These are phyloP conservation scores for Bradypus variegatus DNA, from an alignment of 2,797 vertebrate species.

Conservation along the genomic window DNA sequence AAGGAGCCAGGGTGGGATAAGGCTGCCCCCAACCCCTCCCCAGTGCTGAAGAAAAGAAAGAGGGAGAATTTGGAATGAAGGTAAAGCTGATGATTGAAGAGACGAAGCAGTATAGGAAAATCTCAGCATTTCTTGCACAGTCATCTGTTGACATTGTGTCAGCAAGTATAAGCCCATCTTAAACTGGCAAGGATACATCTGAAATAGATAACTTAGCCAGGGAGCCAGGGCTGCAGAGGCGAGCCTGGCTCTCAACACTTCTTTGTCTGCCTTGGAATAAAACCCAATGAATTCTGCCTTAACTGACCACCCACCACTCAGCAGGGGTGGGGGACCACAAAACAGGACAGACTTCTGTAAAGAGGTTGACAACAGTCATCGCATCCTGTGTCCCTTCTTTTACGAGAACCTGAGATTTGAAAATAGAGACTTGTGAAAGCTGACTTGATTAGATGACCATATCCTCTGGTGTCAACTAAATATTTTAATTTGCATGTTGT, in stretches of 20 bases:
- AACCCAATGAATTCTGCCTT: conserved; percentile 3
- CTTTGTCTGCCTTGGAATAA: conserved; percentile 45
- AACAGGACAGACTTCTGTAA: neutral
- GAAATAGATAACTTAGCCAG: conserved; percentile 54
- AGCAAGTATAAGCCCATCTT: conserved; percentile 46
- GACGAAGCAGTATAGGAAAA: conserved; percentile 17
- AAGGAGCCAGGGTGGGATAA: neutral
- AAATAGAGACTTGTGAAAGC: conserved; percentile 1
- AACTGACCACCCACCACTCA: conserved; percentile 28
- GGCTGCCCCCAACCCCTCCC: neutral
- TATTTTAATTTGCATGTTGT: neutral
- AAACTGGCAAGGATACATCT: conserved; percentile 42
- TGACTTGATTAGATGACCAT: neutral
- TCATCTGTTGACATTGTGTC: conserved; percentile 54
- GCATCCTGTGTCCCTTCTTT: neutral
- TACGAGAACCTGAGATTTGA: conserved; percentile 16
- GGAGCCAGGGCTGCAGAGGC: conserved; percentile 31
- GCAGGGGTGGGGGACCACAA: neutral
- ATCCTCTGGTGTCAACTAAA: neutral
- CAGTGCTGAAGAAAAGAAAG: neutral
- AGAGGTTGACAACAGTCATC: neutral
- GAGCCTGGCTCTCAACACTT: conserved; percentile 42
- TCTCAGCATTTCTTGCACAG: conserved; percentile 36
- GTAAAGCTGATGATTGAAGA: conserved; percentile 33
- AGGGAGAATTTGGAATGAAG: conserved; percentile 21